Percentiles rank a stretch among this genome's conserved stretches.
Conservation (phyloP, 2,888 invertebrate species). For the Taenaris catops region DNA sequence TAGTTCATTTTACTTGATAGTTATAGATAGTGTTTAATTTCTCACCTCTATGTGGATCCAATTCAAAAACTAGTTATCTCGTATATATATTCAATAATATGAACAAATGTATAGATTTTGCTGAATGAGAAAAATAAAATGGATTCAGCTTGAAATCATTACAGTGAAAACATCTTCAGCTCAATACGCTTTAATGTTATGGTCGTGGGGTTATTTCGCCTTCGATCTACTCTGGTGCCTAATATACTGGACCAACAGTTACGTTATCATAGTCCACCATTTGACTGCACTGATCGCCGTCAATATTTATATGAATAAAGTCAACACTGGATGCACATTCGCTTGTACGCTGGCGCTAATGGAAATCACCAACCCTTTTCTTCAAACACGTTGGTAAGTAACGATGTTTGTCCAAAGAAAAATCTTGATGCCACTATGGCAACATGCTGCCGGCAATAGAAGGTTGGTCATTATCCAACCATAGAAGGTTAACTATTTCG, state of each 20-base stretch:
- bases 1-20: no score
- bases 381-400: slow-evolving; percentile 81
- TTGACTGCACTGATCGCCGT: slow-evolving; percentile 70
- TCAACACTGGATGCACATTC: slow-evolving; percentile 70
- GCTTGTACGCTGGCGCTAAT: slow-evolving; percentile 76
- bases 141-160: slow-evolving; percentile 5
- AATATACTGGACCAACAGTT: slow-evolving; percentile 66
- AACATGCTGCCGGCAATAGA: no score
- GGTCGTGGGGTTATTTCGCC: slow-evolving; percentile 82
- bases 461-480: no score
- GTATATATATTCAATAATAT: no score
- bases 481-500: no score
- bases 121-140: no score
- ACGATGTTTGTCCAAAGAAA: no score
- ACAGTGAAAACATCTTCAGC: slow-evolving; percentile 44
- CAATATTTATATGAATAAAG: slow-evolving; percentile 67
- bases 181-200: slow-evolving; percentile 67
- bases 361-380: slow-evolving; percentile 82
- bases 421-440: no score
- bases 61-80: no score
- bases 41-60: no score
- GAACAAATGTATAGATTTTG: no score
- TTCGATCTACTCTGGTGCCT: slow-evolving; percentile 81
- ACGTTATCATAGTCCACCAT: slow-evolving; percentile 79
- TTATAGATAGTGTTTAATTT: no score